A percentile compares a stretch with the other conserved stretches of the same genome.
Evolutionary conservation across 2,797 vertebrate species (phyloP).

Genomic region (Melanotaenia trifasciata): DNA sequence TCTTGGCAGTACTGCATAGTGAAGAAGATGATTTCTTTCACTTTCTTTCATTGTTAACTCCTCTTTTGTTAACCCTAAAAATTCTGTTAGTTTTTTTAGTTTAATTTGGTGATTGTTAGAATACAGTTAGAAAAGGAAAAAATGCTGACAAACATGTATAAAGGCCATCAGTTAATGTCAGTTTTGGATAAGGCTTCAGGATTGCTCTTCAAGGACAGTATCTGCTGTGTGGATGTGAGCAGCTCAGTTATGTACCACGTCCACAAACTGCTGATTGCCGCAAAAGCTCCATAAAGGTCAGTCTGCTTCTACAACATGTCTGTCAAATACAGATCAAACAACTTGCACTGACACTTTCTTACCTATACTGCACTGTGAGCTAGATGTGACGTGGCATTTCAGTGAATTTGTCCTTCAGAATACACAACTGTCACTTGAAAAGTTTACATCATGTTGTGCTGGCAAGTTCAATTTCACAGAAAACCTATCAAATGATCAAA

Average conservation of each 20-base stretch:
- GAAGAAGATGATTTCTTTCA: no score
- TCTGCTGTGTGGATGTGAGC: conserved; percentile 16
- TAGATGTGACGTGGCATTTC: conserved; percentile 62
- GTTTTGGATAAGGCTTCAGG: not conserved
- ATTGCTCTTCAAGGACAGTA: conserved; percentile 9
- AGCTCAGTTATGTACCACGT: conserved; percentile 15
- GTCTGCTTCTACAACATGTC: conserved; percentile 37
- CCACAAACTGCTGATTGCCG: conserved; percentile 57
- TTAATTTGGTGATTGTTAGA: no score
- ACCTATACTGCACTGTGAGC: conserved; percentile 46
- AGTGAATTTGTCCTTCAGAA: conserved; percentile 58
- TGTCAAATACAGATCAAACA: conserved; percentile 53
- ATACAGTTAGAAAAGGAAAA: no score
- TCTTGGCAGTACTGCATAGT: no score
- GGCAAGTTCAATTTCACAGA: conserved; percentile 21
- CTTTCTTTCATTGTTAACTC: no score
- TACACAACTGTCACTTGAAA: conserved; percentile 25
- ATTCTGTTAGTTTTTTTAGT: no score
- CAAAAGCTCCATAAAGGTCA: conserved; percentile 64
- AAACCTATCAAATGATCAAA: conserved; percentile 25
- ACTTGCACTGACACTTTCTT: conserved; percentile 45
- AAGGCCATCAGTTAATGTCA: no score
- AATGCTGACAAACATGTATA: no score
- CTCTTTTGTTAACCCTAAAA: no score
- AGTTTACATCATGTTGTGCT: conserved; percentile 14